phyloP scores from a whole-genome alignment of 2,113 vertebrate genomes.

The Coryphaenoides rupestris region DNA sequence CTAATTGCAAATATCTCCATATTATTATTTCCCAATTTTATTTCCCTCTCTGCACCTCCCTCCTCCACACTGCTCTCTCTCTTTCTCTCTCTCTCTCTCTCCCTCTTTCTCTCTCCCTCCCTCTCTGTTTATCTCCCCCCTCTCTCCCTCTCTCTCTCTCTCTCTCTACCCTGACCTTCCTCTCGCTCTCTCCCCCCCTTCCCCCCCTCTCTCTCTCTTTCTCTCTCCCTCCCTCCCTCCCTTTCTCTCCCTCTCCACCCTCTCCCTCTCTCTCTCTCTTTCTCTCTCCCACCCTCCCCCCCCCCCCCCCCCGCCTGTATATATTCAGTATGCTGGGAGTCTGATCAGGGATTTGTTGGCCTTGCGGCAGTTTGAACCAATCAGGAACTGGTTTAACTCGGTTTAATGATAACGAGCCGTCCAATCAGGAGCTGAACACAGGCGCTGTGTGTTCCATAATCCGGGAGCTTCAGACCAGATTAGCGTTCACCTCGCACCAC shows the following conservation, averaged over 20 bases:
- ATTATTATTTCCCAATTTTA: constrained; percentile 28
- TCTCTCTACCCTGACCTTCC: not conserved
- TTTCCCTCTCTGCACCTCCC: not conserved
- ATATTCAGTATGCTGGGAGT: constrained; percentile 43
- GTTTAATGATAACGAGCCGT: constrained; percentile 60
- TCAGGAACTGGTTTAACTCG: constrained; percentile 60
- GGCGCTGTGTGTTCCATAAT: too few species aligned
- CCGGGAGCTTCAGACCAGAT: too few species aligned
- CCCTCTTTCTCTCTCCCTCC: not conserved
- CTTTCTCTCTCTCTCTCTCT: constrained; percentile 3
- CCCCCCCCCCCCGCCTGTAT: constrained; percentile 16
- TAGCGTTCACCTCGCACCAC: too few species aligned
- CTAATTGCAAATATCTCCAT: constrained; percentile 41
- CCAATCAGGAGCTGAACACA: constrained; percentile 37
- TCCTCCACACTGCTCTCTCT: too few species aligned
- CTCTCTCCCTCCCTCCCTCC: not conserved
- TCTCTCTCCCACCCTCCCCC: constrained; percentile 12
- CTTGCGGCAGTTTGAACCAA: constrained; percentile 61
- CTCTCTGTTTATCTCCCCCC: not conserved
- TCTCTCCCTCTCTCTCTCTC: constrained; percentile 2
- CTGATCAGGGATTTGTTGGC: constrained; percentile 62
- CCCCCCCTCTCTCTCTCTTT: constrained; percentile 9
- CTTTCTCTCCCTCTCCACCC: not conserved
- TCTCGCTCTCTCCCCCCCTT: not conserved
- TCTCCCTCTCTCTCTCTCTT: constrained; percentile 18